Evolutionary conservation across 2,888 invertebrate genomes (phyloP), one percentile per base, ranked within the genome.

Genomic region (Crepidodera aurea): DNA sequence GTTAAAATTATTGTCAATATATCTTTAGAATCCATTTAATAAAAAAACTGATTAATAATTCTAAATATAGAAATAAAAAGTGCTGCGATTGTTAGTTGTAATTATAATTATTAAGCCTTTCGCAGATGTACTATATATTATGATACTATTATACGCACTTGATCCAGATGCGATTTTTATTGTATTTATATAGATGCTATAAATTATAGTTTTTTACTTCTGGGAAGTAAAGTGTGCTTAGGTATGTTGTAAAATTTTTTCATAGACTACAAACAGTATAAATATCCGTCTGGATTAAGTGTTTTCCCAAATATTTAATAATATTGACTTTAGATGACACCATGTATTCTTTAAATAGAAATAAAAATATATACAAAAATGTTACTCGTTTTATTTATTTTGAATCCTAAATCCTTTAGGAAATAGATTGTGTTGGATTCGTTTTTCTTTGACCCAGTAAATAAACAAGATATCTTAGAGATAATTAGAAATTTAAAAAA

Each of bases 311-410:
- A 76, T 77, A 80, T 80, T 81, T 79, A 79, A 78, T 78, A 73
- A 79, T 77, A 80, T 79, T 80, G 78, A 80, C 77, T 79, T 80
- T 81, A 81, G 81, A 81, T 76, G 75, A 81, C 80, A 79, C 75
- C 79, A 78, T 81, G 81, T 81, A 81, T 81, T 81, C 81, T 81
- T 81, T 81, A 78, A 80, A 79, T 81, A 81, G 81, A 81, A 80
- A 80, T 80, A 79, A 79, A 57, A 57, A 57, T 57, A 57, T 57
- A 57, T 57, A 48, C 57, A 46, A 56, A 56, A 29, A 22, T 46
- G 1, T n/a, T n/a, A n/a, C n/a, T n/a, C n/a, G 27, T 27, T 6
- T 27, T 27, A 4, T 27, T 27, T 27, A 4, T 27, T 27, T 7
- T 27, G 4, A 4, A 6, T 27, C 27, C 7, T 27, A 27, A 6